Base-by-base conservation (phyloP, 1,140 invertebrate species). In the Drosophila asahinai region DNA sequence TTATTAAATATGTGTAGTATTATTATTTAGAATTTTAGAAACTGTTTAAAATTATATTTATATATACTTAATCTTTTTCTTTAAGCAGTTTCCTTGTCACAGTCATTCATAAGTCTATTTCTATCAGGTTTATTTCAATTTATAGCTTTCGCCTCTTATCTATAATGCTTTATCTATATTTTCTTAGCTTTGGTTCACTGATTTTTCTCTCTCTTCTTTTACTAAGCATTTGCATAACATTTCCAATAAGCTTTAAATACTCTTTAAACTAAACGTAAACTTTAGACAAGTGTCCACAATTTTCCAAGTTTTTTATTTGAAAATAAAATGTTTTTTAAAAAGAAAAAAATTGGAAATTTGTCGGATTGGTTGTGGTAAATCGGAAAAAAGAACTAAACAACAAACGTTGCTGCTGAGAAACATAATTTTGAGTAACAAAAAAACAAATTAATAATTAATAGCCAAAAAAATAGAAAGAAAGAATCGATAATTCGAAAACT, bases 181-280 rank as follows among this genome's bases (percentile, higher is more conserved):
- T 57, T 70, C 64, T 57, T 60, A 62, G 57, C 49, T 77, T 77
- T 60, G 15, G 66, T 75, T 55, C n/a, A 17, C 33, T 61, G 19
- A 17, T 42, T 12, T 61, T 82, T 76, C 27, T 72, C 33, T 59
- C 22, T 57, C 51, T 36, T 12, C 27, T 66, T 52, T 72, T 81
- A 89, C 73, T 83, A 80, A 89, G 65, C 72, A 72, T 89, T 80
- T 83, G 84, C 84, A 83, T 87, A 68, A 71, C 66, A 49, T 63
- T 80, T 82, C 49, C 47, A 38, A 86, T 62, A 74, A 81, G 84
- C 83, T 87, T 87, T 68, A 62, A 77, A 40, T 71, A 80, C 67
- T 55, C 33, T 74, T 74, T 38, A 48, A 78, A 75, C 66, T 78
- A 87, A 89, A 83, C 36, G 63, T 86, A 82, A 86, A 63, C 66